Percentiles rank a stretch among this genome's conserved stretches.
These are phyloP conservation scores for Neosilurus hyrtlii DNA, from an alignment of 2,797 vertebrate genomes.

Conservation along the genomic window DNA sequence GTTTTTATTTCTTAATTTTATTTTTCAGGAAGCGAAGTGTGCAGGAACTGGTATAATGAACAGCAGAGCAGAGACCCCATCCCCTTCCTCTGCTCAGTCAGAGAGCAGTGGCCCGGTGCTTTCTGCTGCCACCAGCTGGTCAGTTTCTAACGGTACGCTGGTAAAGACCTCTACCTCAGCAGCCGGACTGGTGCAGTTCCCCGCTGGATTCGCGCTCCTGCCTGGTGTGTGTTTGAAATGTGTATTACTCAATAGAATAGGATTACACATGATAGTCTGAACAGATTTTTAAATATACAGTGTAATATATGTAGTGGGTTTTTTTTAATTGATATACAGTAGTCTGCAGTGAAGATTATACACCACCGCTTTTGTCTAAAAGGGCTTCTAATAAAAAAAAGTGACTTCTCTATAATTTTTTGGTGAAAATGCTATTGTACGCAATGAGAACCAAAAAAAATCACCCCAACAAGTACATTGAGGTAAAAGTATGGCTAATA, in stretches of 20 bases:
- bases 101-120: slow-evolving; percentile 75
- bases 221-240: slow-evolving; percentile 72
- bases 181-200: slow-evolving; percentile 81
- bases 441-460: no score
- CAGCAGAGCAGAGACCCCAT: slow-evolving; percentile 69
- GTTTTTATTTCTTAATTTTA: background rate
- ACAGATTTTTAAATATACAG: no score
- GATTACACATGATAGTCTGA: background rate
- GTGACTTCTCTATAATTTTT: no score
- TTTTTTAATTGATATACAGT: no score
- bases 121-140: slow-evolving; percentile 84
- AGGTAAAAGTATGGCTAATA: no score
- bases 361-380: no score
- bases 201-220: slow-evolving; percentile 88
- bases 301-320: no score
- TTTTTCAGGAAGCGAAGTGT: slow-evolving; percentile 12
- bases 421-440: no score
- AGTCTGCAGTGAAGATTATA: no score
- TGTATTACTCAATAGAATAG: background rate
- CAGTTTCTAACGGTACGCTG: slow-evolving; percentile 84
- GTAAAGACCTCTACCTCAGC: slow-evolving; percentile 80
- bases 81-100: slow-evolving; percentile 79
- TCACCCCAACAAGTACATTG: no score
- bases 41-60: background rate
- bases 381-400: no score